Evolutionary conservation across 2,797 vertebrate genomes (phyloP), one percentile per base, ranked within the genome.

Genomic region (Siniperca obscura): DNA sequence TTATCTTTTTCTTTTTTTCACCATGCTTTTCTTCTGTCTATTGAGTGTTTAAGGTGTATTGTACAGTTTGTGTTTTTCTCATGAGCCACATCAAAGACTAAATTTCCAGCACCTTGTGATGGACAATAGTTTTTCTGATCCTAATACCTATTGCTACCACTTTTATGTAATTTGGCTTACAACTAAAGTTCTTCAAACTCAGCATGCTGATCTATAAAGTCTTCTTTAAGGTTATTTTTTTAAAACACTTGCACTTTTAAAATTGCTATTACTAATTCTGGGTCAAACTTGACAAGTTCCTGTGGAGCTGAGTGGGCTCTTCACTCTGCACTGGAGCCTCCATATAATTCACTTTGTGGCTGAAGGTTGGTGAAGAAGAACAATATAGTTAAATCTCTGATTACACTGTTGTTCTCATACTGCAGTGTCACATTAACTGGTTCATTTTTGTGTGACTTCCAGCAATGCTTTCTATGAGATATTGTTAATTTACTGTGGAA

Each of bases 201-300:
- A 82, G 46, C 7, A 73, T 74, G 65, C 14, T 77, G 50, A 50
- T 40, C 81, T 84, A 11, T 73, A 78, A 85, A 70, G n/a, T 66
- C 79, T 82, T 40, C 61, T 52, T 42, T 69, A 48, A 80, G 70
- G 21, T 67, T 55, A 52, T 68, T 25, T 78, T 68, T 27, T 68
- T 16, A 14, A 55, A 27, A 5, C n/a, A 68, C 67, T 81, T 83
- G 78, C 70, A 70, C 77, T 90, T 85, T 80, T 83, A 38, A 84
- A 90, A 89, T 82, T 92, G 80, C 83, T 90, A 46, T 83, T 86
- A 80, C 81, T 89, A 89, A 91, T 92, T 92, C 82, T 90, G 86
- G 87, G 85, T 86, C 86, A 87, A 80, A 88, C 74, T 80, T 89
- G 80, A 89, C 76, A 87, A 82, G 87, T 90, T 93, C 83, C 87